Conservation (phyloP, 2,797 vertebrate genomes). For the Myotis planiceps region DNA sequence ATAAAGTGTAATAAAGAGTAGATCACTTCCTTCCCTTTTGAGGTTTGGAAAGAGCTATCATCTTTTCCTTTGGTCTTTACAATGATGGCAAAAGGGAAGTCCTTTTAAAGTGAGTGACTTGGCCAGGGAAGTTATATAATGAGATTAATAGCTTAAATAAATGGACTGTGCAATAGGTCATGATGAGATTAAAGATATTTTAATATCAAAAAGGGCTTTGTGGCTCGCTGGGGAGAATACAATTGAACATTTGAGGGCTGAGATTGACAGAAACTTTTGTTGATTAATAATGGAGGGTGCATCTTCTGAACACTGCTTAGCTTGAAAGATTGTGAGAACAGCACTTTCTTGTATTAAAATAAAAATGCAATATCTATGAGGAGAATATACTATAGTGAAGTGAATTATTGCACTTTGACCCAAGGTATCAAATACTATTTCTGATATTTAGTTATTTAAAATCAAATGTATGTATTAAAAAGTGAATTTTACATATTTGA, state of each 20-base stretch:
- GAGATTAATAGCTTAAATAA: constrained; percentile 72
- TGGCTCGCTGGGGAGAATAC: constrained; percentile 42
- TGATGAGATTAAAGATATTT: constrained; percentile 76
- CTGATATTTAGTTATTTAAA: constrained; percentile 12
- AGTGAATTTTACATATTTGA: background rate
- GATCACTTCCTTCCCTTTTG: constrained; percentile 74
- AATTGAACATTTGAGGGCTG: constrained; percentile 57
- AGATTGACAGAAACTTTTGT: constrained; percentile 45
- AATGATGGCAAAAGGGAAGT: constrained; percentile 62
- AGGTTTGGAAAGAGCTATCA: constrained; percentile 70
- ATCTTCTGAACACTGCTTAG: constrained; percentile 29
- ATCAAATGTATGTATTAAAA: background rate
- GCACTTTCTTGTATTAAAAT: background rate
- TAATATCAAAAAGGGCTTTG: constrained; percentile 64
- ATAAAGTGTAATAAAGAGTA: constrained; percentile 77
- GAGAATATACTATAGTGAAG: background rate
- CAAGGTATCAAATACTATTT: background rate
- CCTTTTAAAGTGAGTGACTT: constrained; percentile 69
- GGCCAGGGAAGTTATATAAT: constrained; percentile 58
- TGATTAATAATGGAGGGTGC: constrained; percentile 30
- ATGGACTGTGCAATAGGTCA: background rate
- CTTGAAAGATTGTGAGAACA: background rate
- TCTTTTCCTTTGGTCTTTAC: constrained; percentile 69
- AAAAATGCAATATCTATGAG: background rate
- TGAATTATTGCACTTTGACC: background rate